A percentile compares a stretch with the other conserved stretches of the same genome.
Evolutionary conservation across 2,113 vertebrate species (phyloP).

Genomic region (Pterophyllum scalare): DNA sequence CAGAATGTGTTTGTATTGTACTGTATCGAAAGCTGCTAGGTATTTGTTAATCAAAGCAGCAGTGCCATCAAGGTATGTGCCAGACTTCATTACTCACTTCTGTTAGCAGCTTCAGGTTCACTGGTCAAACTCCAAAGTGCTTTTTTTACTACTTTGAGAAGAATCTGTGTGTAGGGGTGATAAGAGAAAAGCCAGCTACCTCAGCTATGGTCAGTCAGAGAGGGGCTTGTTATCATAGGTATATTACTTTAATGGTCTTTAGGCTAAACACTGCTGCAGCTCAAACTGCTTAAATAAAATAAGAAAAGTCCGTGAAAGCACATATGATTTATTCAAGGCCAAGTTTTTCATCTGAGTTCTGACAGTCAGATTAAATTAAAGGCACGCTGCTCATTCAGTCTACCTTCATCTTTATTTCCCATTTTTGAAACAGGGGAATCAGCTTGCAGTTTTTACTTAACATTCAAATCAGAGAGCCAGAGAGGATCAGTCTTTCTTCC

Average conservation of each 20-base stretch:
- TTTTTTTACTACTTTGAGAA: constrained; percentile 49
- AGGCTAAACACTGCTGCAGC: background rate
- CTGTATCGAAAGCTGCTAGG: background rate
- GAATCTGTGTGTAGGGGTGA: constrained; percentile 4
- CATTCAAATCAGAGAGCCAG: background rate
- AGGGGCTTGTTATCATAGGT: background rate
- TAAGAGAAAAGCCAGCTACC: background rate
- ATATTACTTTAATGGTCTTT: background rate
- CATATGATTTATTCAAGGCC: background rate
- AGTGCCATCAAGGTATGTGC: background rate
- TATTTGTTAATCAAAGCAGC: constrained; percentile 40
- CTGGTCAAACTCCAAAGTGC: constrained; percentile 63
- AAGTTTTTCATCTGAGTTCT: constrained; percentile 6
- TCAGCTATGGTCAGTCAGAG: constrained; percentile 1
- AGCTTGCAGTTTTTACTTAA: constrained; percentile 29
- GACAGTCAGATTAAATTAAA: too few relatives aligned
- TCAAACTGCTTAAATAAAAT: background rate
- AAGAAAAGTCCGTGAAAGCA: background rate
- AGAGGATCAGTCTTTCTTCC: background rate
- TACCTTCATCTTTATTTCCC: background rate
- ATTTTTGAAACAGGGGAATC: background rate
- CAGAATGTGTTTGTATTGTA: background rate
- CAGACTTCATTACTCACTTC: constrained; percentile 5
- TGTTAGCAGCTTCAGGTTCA: constrained; percentile 29
- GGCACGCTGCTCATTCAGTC: too few relatives aligned